Evolutionary conservation across 23 tunicate genomes (phyloP).

Genomic region (Phallusia fumigata): DNA sequence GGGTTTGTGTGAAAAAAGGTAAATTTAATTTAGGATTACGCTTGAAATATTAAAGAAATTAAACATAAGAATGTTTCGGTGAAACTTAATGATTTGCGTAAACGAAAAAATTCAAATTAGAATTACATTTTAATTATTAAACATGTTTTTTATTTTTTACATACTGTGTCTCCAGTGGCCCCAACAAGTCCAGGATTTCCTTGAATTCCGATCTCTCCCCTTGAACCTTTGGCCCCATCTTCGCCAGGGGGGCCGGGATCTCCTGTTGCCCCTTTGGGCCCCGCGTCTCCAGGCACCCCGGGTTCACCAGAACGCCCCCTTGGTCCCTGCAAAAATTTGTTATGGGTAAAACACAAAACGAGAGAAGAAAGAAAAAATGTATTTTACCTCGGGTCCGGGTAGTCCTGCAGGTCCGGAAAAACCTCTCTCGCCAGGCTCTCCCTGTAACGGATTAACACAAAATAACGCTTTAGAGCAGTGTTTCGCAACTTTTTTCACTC

Average conservation of each 20-base stretch:
- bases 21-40: too few species aligned
- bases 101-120: too few species aligned
- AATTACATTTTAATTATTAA: too few species aligned
- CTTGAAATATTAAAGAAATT: too few species aligned
- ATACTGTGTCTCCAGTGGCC: slow-evolving; percentile 6
- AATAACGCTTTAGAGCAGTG: neutral
- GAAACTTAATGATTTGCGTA: too few species aligned
- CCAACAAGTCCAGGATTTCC: slow-evolving; percentile 20
- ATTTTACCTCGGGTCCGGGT: neutral
- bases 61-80: too few species aligned
- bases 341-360: neutral
- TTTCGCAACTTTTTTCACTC: too few species aligned
- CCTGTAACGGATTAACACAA: neutral
- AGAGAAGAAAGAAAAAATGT: neutral
- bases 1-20: too few species aligned
- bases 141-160: too few species aligned
- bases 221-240: slow-evolving; percentile 1
- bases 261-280: slow-evolving; percentile 14
- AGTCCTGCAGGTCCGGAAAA: slow-evolving; percentile 12
- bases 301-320: slow-evolving; percentile 10
- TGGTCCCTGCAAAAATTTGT: slow-evolving; percentile 18
- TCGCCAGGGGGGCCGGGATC: slow-evolving; percentile 6
- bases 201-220: slow-evolving; percentile 12
- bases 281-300: slow-evolving; percentile 13
- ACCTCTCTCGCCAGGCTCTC: slow-evolving; percentile 27